Base-by-base conservation (phyloP, 2,113 vertebrate genomes). In the Chaetura pelagica region DNA sequence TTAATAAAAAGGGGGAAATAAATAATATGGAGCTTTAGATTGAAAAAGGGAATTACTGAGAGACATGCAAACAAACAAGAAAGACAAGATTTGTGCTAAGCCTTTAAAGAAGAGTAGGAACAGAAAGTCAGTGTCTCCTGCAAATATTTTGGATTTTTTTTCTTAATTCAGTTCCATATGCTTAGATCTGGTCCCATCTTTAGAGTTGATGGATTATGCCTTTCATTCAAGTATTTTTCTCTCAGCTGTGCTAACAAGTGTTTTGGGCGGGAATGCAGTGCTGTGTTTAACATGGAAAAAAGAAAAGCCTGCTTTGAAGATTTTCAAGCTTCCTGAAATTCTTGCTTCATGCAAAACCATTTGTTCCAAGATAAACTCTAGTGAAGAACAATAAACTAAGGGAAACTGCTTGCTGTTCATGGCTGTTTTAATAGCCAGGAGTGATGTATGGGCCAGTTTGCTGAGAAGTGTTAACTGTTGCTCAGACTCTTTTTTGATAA, bases 171-270 rank as follows among this genome's bases (percentile, higher is more conserved):
- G 48, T 74, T 90, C 58, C 52, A 74, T 80, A 80, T 86, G 59
- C 44, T 84, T 68, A 62, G 75, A 55, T 29, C 27, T 89, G 86
- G 90, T 86, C 73, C 38, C 32, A 17, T 89, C 86, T 92, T 92
- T 63, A 76, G 46, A 79, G 58, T 3, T 90, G 78, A 69, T 83
- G 66, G 55, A 34, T 87, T 77, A 73, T 84, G 87, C 32, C 32
- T 93, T 91, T 93, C 76, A 92, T 46, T 46, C 44, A 75, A 84
- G 54, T 22, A n/a, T 40, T 75, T 93, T 95, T 38, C 90, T 96
- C 55, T 94, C 83, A 95, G 90, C 87, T 91, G 67, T 83, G 49
- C 77, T 96, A 86, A 77, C 63, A 90, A 55, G 49, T 40, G 73
- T 85, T 79, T 90, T 57, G 59, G 55, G 87, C 38, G 71, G 84